Base-by-base conservation (phyloP, 2,113 vertebrate species). In the Bettongia penicillata region DNA sequence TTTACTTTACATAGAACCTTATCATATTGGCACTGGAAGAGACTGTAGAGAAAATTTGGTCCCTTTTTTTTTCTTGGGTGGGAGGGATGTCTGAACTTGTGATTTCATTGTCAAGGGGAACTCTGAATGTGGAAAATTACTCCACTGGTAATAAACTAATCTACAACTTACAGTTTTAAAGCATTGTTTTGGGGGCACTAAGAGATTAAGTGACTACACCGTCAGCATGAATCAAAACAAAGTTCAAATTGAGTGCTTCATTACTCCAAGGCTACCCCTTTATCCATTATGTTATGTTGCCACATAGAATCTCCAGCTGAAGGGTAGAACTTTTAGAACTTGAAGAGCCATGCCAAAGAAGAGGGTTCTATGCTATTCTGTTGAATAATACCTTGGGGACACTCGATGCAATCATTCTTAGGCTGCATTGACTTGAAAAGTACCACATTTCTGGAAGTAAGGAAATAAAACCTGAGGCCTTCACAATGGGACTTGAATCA, bases 391-490 rank as follows among this genome's bases (percentile, higher is more conserved):
- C 68, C 68, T 84, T 9, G 26, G 28, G 2, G 25, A 8, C 48
- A 47, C n/a, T 84, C 23, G 43, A 43, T 84, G n/a, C 11, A 52
- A 53, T 37, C 7, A 91, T 31, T 22, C n/a, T 48, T 31, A 50
- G 48, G 37, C 77, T 57, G 90, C 8, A 43, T 52, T 48, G 47
- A 26, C 43, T 94, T 96, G 57, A 90, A 94, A 95, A 68, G 10
- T 2, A 43, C n/a, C 43, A 43, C 6, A 84, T 24, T 89, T 94
- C 31, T 84, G 22, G 11, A 93, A 91, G 43, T n/a, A 92, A 0
- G 57, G 8, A 92, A 51, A 53, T 90, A 57, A 53, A 94, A 77
- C 48, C 91, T 50, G 31, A 94, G 77, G 24, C 22, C 51, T 77
- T 43, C 22, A 51, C 0, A n/a, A 37, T 47, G 25, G 57, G 55